Conservation (phyloP, 2,113 vertebrate genomes). For the Tretioscincus oriximinensis region DNA sequence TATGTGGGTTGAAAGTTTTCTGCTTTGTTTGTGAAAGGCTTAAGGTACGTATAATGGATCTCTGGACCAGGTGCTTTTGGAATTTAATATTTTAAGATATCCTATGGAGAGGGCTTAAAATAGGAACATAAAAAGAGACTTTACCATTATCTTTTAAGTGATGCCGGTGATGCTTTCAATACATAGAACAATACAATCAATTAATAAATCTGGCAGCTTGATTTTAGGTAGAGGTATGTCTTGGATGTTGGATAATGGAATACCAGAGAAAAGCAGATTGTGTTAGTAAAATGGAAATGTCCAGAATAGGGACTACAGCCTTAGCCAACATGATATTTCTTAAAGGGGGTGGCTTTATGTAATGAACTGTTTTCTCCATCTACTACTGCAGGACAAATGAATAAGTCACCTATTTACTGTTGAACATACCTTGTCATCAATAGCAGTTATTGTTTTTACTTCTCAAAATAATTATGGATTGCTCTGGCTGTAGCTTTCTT, state of each 20-base stretch:
- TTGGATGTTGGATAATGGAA: neutral
- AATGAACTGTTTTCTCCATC: neutral
- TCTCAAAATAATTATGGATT: neutral
- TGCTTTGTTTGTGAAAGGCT: too few relatives aligned
- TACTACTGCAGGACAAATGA: neutral
- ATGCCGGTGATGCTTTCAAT: neutral
- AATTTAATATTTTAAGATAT: too few relatives aligned
- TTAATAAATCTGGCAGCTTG: neutral
- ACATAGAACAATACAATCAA: neutral
- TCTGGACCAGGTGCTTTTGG: too few relatives aligned
- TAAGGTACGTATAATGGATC: too few relatives aligned
- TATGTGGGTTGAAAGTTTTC: too few relatives aligned
- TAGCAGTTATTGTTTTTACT: neutral
- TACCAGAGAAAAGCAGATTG: neutral
- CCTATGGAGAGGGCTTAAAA: too few relatives aligned
- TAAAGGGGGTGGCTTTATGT: constrained; percentile 4
- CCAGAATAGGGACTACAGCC: constrained; percentile 29
- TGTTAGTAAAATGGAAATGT: neutral
- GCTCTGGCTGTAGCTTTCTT: too few relatives aligned
- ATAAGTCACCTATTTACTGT: neutral
- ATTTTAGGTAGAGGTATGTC: neutral
- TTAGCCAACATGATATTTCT: constrained; percentile 41
- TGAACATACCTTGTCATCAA: neutral
- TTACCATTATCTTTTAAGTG: too few relatives aligned
- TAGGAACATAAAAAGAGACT: too few relatives aligned